Percentiles rank a stretch among this genome's conserved stretches.
Evolutionary conservation across 2,113 vertebrate species (phyloP).

Genomic region (Oplegnathus fasciatus): DNA sequence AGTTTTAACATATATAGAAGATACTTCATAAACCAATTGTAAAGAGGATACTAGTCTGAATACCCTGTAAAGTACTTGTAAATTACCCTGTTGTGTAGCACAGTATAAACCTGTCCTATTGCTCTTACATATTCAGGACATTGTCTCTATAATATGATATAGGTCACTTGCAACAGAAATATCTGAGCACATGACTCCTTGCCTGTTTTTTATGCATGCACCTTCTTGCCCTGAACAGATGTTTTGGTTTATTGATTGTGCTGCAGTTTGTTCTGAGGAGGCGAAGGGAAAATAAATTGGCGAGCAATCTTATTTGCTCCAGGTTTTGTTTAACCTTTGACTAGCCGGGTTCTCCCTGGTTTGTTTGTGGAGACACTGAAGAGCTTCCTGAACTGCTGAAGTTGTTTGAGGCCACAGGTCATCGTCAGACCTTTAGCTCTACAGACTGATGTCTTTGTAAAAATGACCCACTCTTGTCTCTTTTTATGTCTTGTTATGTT

Average conservation of each 20-base stretch:
- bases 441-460: neutral
- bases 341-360: neutral
- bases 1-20: neutral
- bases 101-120: neutral
- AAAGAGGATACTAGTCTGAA: neutral
- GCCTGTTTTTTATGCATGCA: neutral
- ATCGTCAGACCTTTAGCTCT: constrained; percentile 15
- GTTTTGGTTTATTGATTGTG: constrained; percentile 21
- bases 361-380: constrained; percentile 49
- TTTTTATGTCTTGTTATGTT: neutral
- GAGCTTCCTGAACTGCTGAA: constrained; percentile 52
- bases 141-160: neutral
- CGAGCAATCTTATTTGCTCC: constrained; percentile 44
- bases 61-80: neutral
- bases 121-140: neutral
- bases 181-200: neutral
- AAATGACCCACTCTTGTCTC: neutral
- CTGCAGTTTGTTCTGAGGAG: constrained; percentile 22
- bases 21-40: neutral
- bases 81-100: neutral
- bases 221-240: constrained; percentile 2
- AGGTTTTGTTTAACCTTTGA: constrained; percentile 58
- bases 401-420: constrained; percentile 21
- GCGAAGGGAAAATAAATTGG: constrained; percentile 45
- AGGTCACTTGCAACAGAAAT: neutral